Evolutionary conservation across 1,140 invertebrate species (phyloP).

Genomic region (Drosophila arawakana): DNA sequence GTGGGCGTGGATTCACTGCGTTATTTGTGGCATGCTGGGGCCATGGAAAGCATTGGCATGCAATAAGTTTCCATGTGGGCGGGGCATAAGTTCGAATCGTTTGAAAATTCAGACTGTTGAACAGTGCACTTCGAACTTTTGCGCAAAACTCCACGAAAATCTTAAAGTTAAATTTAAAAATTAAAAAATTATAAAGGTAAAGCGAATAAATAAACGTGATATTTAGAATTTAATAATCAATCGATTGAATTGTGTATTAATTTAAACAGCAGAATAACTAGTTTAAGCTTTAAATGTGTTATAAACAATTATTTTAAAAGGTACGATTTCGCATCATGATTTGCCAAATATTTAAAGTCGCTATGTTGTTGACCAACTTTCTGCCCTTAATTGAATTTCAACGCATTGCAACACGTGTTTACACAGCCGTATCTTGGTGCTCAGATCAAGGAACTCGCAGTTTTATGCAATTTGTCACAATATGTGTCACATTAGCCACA

Average conservation of each 20-base stretch:
- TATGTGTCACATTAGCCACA: conserved; percentile 85
- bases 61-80: conserved; percentile 17
- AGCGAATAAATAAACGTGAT: conserved; percentile 6
- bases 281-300: not conserved
- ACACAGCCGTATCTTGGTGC: conserved; percentile 37
- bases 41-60: conserved; percentile 49
- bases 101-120: not conserved
- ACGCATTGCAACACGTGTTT: conserved; percentile 70
- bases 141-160: not conserved
- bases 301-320: too few relatives aligned
- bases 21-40: conserved; percentile 47
- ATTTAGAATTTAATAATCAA: not conserved
- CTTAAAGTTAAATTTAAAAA: not conserved
- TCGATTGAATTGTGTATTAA: not conserved
- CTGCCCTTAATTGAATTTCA: conserved; percentile 46
- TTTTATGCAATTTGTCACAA: conserved; percentile 84
- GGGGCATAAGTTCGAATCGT: not conserved
- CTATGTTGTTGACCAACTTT: conserved; percentile 12
- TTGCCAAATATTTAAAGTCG: conserved; percentile 5
- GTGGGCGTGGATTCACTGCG: not conserved
- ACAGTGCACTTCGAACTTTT: conserved; percentile 19
- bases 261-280: not conserved
- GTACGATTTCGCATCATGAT: not conserved
- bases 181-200: not conserved
- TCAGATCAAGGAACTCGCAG: conserved; percentile 26